A percentile compares a stretch with the other conserved stretches of the same genome.
Conservation (phyloP, 2,888 invertebrate genomes). For the Hylaea fasciaria region DNA sequence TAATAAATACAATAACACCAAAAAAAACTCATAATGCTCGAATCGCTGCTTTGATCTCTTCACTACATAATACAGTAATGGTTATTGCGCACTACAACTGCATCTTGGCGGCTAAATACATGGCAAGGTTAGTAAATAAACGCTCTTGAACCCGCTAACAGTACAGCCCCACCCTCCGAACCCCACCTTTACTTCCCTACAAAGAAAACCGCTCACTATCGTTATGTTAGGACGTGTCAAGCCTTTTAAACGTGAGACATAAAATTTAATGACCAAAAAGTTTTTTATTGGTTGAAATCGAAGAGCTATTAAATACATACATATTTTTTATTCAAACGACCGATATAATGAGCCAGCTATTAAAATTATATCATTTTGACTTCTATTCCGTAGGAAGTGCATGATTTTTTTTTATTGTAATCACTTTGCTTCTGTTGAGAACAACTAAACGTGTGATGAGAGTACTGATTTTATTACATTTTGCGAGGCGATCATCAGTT, state of each 20-base stretch:
- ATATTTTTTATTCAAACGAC: constrained; percentile 33
- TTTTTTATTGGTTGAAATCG: constrained; percentile 50
- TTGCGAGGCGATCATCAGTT: too few species aligned
- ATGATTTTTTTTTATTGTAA: constrained; percentile 14
- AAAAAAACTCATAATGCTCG: too few species aligned
- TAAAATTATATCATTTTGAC: constrained; percentile 21
- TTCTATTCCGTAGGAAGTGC: constrained; percentile 2
- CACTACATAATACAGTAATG: too few species aligned
- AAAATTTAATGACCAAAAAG: constrained; percentile 54
- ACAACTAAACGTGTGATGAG: too few species aligned
- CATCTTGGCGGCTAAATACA: too few species aligned
- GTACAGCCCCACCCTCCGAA: constrained; percentile 23
- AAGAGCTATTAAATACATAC: constrained; percentile 39
- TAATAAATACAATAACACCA: too few species aligned
- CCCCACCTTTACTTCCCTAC: constrained; percentile 44
- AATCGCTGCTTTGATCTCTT: too few species aligned
- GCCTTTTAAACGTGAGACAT: constrained; percentile 56
- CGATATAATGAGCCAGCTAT: constrained; percentile 27
- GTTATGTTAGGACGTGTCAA: constrained; percentile 59
- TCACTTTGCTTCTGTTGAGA: constrained; percentile 18
- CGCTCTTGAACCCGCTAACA: constrained; percentile 37
- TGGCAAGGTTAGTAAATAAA: too few species aligned
- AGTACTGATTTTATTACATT: too few species aligned
- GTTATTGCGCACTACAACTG: too few species aligned
- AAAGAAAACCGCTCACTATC: constrained; percentile 63